Percentiles rank a stretch among this genome's conserved stretches.
These are phyloP conservation scores for Leptobrachium ailaonicum DNA, from an alignment of 2,113 vertebrate species.

Conservation along the genomic window DNA sequence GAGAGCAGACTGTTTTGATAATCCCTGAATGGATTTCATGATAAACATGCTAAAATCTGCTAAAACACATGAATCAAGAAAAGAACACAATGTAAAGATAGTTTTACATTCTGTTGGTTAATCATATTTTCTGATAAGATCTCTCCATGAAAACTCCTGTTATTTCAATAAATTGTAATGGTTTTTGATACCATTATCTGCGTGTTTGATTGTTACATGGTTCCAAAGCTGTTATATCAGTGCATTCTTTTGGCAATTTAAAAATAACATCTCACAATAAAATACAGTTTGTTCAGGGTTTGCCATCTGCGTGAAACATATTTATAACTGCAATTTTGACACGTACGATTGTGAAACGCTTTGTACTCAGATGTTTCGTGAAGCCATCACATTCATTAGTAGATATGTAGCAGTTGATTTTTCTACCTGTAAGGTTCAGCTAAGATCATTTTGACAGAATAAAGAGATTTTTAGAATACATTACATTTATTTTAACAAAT, in stretches of 20 bases:
- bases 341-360: not conserved
- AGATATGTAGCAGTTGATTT: not conserved
- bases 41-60: too few species aligned
- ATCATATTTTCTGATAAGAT: too few species aligned
- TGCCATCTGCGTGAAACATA: constrained; percentile 15
- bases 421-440: not conserved
- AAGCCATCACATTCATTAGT: not conserved
- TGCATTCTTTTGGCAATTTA: constrained; percentile 5
- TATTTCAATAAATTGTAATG: too few species aligned
- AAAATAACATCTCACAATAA: not conserved
- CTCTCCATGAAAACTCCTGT: too few species aligned
- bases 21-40: too few species aligned
- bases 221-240: constrained; percentile 1
- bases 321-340: not conserved
- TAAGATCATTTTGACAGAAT: not conserved
- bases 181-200: too few species aligned
- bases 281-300: not conserved
- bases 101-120: too few species aligned
- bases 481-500: too few species aligned
- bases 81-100: too few species aligned
- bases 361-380: not conserved
- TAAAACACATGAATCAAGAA: too few species aligned
- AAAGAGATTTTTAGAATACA: not conserved
- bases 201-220: not conserved
- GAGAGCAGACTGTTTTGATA: too few species aligned